A percentile compares a stretch with the other conserved stretches of the same genome.
Conservation (phyloP, 2,113 vertebrate genomes). For the Daboia siamensis region DNA sequence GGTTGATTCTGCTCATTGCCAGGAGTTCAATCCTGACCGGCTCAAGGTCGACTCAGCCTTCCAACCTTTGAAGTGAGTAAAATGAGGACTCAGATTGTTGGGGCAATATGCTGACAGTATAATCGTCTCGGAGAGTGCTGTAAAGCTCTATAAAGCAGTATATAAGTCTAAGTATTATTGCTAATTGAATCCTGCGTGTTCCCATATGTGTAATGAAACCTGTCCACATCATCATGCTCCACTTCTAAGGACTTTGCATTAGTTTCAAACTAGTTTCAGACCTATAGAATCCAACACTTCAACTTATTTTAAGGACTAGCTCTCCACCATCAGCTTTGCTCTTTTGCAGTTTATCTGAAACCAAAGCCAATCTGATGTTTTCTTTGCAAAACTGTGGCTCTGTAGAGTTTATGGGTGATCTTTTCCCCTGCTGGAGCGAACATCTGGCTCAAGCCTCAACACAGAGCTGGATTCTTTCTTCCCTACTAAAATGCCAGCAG, state of each 20-base stretch:
- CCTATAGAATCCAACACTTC: no score
- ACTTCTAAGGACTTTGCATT: no score
- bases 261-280: no score
- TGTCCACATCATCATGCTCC: no score
- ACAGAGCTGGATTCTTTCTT: background rate
- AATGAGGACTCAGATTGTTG: background rate
- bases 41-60: background rate
- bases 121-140: no score
- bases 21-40: background rate
- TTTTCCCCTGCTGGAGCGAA: background rate
- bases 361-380: background rate
- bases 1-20: background rate
- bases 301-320: no score
- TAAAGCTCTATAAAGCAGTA: no score
- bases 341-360: background rate
- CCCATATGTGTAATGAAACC: no score
- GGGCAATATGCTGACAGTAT: background rate
- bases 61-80: background rate
- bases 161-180: no score
- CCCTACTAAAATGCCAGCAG: background rate
- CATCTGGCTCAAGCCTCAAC: background rate
- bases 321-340: no score
- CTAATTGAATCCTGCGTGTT: no score
- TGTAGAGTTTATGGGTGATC: background rate
- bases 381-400: background rate